Percentiles rank a stretch among this genome's conserved stretches.
These are phyloP conservation scores for Poicephalus gulielmi DNA, from an alignment of 2,113 vertebrate species.

Conservation along the genomic window DNA sequence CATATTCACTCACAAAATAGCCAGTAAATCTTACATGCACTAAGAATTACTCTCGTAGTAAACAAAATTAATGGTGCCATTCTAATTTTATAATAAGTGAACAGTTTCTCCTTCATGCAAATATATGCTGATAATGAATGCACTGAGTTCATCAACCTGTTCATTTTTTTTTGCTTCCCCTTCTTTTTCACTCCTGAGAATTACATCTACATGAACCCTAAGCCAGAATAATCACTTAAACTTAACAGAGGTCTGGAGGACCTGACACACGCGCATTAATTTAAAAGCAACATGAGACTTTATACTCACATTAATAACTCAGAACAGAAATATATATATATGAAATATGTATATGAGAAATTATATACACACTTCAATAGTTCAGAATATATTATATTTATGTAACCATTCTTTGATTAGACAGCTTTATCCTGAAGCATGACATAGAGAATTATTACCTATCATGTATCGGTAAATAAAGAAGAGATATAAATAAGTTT, in stretches of 20 bases:
- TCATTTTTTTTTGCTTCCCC: neutral
- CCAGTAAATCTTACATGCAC: neutral
- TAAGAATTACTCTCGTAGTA: neutral
- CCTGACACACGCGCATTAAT: neutral
- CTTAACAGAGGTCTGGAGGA: neutral
- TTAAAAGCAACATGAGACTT: neutral
- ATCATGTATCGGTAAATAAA: constrained; percentile 52
- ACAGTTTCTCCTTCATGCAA: constrained; percentile 37
- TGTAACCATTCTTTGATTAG: neutral
- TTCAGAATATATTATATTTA: neutral
- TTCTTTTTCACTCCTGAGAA: neutral
- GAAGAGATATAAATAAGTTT: constrained; percentile 44
- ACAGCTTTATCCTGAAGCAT: neutral
- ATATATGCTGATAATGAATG: constrained; percentile 16
- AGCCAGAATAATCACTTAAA: neutral
- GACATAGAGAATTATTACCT: neutral
- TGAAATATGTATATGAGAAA: neutral
- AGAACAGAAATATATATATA: neutral
- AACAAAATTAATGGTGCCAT: constrained; percentile 46
- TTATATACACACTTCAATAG: neutral
- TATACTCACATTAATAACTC: neutral
- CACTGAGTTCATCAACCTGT: neutral
- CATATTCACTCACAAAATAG: neutral
- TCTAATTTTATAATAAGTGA: constrained; percentile 25
- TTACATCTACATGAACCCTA: neutral